phyloP scores from a whole-genome alignment of 2,888 invertebrate genomes.

The Drosophila koepferae region DNA sequence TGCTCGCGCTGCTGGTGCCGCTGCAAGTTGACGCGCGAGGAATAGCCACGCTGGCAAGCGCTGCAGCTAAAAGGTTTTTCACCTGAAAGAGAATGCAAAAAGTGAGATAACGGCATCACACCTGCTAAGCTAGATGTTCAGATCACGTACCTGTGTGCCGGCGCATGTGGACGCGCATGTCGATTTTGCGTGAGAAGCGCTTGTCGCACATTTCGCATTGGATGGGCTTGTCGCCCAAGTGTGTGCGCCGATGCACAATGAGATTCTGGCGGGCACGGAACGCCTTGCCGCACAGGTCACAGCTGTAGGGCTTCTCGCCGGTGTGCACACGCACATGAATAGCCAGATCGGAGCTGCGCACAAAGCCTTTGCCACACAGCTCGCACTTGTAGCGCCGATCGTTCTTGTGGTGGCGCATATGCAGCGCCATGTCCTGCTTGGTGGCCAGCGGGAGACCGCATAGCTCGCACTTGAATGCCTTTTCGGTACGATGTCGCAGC shows the following conservation, averaged over 20 bases:
- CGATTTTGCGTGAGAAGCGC: constrained; percentile 82
- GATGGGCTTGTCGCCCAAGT: constrained; percentile 80
- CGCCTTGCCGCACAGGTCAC: constrained; percentile 80
- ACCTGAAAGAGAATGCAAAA: constrained; percentile 43
- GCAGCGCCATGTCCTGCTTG: constrained; percentile 79
- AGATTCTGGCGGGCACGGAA: constrained; percentile 84
- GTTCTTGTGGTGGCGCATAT: constrained; percentile 82
- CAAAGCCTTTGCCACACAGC: constrained; percentile 82
- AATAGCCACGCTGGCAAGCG: constrained; percentile 80
- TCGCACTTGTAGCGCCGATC: constrained; percentile 82
- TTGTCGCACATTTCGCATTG: constrained; percentile 83
- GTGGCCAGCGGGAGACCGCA: constrained; percentile 79
- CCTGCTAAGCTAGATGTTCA: too few species aligned
- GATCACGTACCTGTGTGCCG: constrained; percentile 80
- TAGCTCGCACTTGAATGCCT: constrained; percentile 81
- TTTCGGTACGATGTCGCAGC: constrained; percentile 81
- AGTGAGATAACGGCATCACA: background rate
- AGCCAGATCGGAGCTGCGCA: constrained; percentile 82
- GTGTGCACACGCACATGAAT: constrained; percentile 83
- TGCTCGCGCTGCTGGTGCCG: constrained; percentile 82
- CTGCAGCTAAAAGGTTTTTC: constrained; percentile 82
- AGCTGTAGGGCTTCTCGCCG: constrained; percentile 82
- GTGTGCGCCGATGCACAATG: constrained; percentile 81
- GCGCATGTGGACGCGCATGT: constrained; percentile 82
- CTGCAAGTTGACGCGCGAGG: constrained; percentile 81